Evolutionary conservation across 92 coral and sea anemone species (phyloP), one percentile per base, ranked within the genome.

Genomic region (Galaxea fascicularis): DNA sequence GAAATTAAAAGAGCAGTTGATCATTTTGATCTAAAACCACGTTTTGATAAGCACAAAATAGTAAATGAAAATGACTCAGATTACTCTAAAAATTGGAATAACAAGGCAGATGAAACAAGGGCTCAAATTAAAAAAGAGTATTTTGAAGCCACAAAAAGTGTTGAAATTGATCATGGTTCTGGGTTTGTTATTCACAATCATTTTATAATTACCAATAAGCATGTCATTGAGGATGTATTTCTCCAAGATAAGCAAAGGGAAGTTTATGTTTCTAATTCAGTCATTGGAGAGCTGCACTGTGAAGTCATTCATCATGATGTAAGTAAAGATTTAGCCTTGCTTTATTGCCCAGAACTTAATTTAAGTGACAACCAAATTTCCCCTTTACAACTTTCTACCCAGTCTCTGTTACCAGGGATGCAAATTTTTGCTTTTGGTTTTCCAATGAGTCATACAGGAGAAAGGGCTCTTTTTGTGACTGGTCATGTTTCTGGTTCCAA

Each of bases 401-500:
- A 78, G 17, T 0, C 58, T 1, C 16, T 65, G 21, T 1, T 47
- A n/a, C 45, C 83, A 0, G 83, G 83, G 18, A 20, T 63, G 62
- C 39, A 64, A 28, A 13, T 78, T 9, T 64, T 65, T 46, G 20
- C 83, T 4, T 78, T 78, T 78, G 83, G 83, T 0, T 78, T 63
- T 78, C 83, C 83, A 0, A 0, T 45, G 46, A 63, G 73, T 17
- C 62, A 64, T 13, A 46, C 46, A 0, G 83, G 27, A 17, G 15
- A 78, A 64, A 49, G 9, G 8, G 83, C 73, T 22, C 44, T 64
- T 7, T 64, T 78, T 78, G 29, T 64, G 39, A 78, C 2, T 26
- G 83, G 83, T 4, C 26, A 65, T 63, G 83, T 78, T n/a, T 65
- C 83, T 47, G 83, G 83, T 10, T 44, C 11, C 10, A 29, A 63